Percentiles rank a stretch among this genome's conserved stretches.
phyloP scores from a whole-genome alignment of 2,113 vertebrate genomes.

The Periophthalmus modestus region DNA sequence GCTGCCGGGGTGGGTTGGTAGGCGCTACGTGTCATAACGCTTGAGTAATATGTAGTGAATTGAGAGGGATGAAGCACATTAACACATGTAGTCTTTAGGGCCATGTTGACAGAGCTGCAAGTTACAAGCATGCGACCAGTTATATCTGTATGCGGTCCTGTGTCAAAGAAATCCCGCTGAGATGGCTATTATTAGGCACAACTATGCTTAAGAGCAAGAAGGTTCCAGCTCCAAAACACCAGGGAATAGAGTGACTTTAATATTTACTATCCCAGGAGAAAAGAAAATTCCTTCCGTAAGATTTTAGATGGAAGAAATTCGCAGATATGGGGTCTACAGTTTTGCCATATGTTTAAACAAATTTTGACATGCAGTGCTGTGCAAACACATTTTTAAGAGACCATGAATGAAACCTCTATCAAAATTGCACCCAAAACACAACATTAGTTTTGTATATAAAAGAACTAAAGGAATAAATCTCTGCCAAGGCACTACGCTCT shows the following conservation, averaged over 20 bases:
- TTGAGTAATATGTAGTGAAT: constrained; percentile 3
- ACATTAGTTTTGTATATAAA: neutral
- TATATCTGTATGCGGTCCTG: constrained; percentile 45
- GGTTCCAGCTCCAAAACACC: neutral
- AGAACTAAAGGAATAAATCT: neutral
- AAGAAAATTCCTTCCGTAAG: constrained; percentile 21
- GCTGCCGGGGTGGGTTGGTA: neutral
- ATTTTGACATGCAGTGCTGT: neutral
- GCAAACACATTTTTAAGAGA: neutral
- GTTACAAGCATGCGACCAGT: constrained; percentile 27
- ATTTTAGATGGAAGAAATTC: constrained; percentile 8
- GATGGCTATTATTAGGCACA: constrained; percentile 62
- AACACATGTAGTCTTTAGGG: constrained; percentile 6
- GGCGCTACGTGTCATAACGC: constrained; percentile 10
- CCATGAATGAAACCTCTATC: neutral
- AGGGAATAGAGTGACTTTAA: constrained; percentile 11
- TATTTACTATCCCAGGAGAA: constrained; percentile 7
- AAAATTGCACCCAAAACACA: neutral
- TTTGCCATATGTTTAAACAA: neutral
- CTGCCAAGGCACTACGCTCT: too few species aligned
- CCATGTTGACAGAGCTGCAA: constrained; percentile 24
- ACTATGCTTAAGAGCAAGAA: constrained; percentile 7
- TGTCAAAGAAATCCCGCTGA: constrained; percentile 51
- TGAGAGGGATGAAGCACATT: constrained; percentile 4
- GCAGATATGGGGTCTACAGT: neutral